A percentile compares a stretch with the other conserved stretches of the same genome.
Evolutionary conservation across 2,797 vertebrate genomes (phyloP).

Genomic region (Pangasius djambal): DNA sequence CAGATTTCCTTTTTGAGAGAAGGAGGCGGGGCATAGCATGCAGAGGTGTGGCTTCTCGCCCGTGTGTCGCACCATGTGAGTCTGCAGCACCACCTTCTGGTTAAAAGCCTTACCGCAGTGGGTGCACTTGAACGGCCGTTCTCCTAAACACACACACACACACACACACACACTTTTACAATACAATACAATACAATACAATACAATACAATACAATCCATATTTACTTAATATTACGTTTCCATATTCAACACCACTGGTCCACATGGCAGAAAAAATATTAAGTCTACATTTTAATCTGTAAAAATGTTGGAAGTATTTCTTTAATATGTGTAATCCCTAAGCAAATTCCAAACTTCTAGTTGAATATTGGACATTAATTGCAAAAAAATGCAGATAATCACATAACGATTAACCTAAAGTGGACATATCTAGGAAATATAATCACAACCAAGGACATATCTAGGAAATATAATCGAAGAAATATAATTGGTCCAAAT

Average conservation of each 20-base stretch:
- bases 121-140: slow-evolving; percentile 91
- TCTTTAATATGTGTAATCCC: too few relatives aligned
- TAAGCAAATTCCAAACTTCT: too few relatives aligned
- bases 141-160: slow-evolving; percentile 76
- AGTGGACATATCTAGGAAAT: too few relatives aligned
- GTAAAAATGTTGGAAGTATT: too few relatives aligned
- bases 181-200: neutral
- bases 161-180: neutral
- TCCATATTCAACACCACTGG: neutral
- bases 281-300: too few relatives aligned
- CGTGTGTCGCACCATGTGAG: slow-evolving; percentile 96
- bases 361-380: too few relatives aligned
- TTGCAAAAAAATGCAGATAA: too few relatives aligned
- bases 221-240: neutral
- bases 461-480: too few relatives aligned
- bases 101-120: slow-evolving; percentile 97
- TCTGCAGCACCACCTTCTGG: slow-evolving; percentile 99
- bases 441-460: too few relatives aligned
- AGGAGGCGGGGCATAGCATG: slow-evolving; percentile 94
- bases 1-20: slow-evolving; percentile 98
- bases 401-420: too few relatives aligned
- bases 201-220: neutral
- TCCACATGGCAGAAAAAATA: neutral
- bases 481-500: too few relatives aligned
- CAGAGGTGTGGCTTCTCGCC: slow-evolving; percentile 97